Conservation (phyloP, 2,797 vertebrate genomes). For the Pipistrellus pipistrellus region DNA sequence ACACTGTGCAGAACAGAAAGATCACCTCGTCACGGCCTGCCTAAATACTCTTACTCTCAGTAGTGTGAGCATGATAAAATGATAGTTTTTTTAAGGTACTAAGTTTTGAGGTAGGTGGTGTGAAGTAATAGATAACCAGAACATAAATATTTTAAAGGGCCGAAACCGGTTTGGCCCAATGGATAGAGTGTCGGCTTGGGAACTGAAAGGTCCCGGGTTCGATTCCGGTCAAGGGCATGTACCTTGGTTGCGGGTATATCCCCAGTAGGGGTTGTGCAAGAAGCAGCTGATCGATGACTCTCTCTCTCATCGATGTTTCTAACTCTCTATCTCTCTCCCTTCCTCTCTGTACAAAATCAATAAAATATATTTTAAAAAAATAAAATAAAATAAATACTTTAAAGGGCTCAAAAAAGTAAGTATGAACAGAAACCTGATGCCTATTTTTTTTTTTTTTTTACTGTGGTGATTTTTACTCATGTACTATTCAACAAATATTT, state of each 20-base stretch:
- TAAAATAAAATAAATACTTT: constrained; percentile 44
- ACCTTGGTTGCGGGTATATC: too few relatives aligned
- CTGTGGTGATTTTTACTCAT: not conserved
- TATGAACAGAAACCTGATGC: not conserved
- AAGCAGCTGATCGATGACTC: too few relatives aligned
- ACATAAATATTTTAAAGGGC: not conserved
- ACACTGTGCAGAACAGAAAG: not conserved
- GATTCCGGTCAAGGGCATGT: too few relatives aligned
- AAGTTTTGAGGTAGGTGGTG: not conserved
- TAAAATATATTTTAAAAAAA: constrained; percentile 15
- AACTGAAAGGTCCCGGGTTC: too few relatives aligned
- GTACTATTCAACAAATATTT: constrained; percentile 1
- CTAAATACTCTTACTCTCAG: not conserved
- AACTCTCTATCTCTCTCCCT: too few relatives aligned
- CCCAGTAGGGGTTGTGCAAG: too few relatives aligned
- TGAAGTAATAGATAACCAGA: constrained; percentile 33
- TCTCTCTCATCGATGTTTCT: too few relatives aligned
- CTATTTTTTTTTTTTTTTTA: not conserved
- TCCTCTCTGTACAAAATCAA: too few relatives aligned
- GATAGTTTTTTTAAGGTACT: constrained; percentile 28
- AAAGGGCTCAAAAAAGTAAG: not conserved
- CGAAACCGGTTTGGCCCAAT: too few relatives aligned
- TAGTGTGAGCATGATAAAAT: not conserved
- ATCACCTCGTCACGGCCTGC: not conserved
- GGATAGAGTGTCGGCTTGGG: too few relatives aligned